phyloP scores from a whole-genome alignment of 2,888 invertebrate species.

The Pinctada fucata region DNA sequence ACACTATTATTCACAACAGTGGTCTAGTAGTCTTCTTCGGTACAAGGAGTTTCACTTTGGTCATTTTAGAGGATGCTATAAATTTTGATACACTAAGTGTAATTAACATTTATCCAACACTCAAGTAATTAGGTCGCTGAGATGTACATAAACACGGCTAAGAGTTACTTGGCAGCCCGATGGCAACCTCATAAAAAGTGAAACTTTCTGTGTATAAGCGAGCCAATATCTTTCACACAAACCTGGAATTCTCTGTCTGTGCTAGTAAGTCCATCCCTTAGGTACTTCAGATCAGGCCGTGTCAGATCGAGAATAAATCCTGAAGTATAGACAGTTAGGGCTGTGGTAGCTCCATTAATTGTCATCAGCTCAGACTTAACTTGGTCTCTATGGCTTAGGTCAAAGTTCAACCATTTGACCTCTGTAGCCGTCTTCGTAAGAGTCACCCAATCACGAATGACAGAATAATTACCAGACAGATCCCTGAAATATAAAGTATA shows the following conservation, averaged over 20 bases:
- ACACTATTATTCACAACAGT: too few relatives aligned
- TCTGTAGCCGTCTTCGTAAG: slow-evolving; percentile 36
- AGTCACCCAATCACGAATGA: slow-evolving; percentile 43
- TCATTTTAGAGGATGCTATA: too few relatives aligned
- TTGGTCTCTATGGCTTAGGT: slow-evolving; percentile 55
- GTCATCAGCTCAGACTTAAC: slow-evolving; percentile 51
- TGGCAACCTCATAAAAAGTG: too few relatives aligned
- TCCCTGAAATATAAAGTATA: slow-evolving; percentile 23
- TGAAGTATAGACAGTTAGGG: slow-evolving; percentile 39
- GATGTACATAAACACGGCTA: too few relatives aligned
- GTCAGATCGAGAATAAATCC: slow-evolving; percentile 62
- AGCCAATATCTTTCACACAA: too few relatives aligned
- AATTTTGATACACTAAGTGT: too few relatives aligned
- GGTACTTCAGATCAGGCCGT: slow-evolving; percentile 47
- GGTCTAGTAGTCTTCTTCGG: too few relatives aligned
- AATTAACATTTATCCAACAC: too few relatives aligned
- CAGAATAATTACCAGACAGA: slow-evolving; percentile 36
- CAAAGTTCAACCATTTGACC: slow-evolving; percentile 59
- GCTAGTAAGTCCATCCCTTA: slow-evolving; percentile 51
- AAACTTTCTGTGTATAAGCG: too few relatives aligned
- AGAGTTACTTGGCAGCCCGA: too few relatives aligned
- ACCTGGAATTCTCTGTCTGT: slow-evolving; percentile 58
- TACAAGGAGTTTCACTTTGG: too few relatives aligned
- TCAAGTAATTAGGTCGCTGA: too few relatives aligned
- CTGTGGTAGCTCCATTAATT: slow-evolving; percentile 58